Evolutionary conservation across 2,797 vertebrate genomes (phyloP).

Genomic region (Pogonophryne albipinna): DNA sequence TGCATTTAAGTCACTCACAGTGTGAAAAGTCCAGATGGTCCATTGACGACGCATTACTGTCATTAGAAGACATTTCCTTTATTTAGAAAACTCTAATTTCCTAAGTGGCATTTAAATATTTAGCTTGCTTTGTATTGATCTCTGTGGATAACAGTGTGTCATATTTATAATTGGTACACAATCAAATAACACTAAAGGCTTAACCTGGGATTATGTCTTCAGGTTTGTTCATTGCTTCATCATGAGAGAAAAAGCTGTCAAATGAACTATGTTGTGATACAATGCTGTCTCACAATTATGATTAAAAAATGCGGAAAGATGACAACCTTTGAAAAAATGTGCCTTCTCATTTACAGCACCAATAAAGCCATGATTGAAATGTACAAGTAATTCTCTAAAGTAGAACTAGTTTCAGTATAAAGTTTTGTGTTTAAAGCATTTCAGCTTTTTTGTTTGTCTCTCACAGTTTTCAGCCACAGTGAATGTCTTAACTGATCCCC

Average conservation of each 20-base stretch:
- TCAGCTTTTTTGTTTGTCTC: constrained; percentile 51
- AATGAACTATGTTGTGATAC: background rate
- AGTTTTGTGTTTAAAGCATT: constrained; percentile 48
- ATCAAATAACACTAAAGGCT: background rate
- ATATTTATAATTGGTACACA: background rate
- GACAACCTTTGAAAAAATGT: background rate
- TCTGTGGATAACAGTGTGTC: background rate
- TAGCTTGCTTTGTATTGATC: background rate
- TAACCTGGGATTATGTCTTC: background rate
- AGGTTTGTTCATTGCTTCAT: constrained; percentile 2
- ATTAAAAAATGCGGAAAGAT: constrained; percentile 4
- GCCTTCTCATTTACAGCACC: background rate
- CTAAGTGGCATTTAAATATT: background rate
- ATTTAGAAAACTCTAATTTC: background rate
- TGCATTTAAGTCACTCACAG: background rate
- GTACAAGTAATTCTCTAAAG: constrained; percentile 8
- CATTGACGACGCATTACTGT: background rate
- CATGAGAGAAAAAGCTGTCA: background rate
- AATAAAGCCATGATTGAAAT: background rate
- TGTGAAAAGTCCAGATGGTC: background rate
- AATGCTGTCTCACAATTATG: background rate
- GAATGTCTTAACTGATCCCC: constrained; percentile 85
- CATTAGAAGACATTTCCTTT: background rate
- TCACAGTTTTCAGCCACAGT: constrained; percentile 70
- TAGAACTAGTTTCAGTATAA: constrained; percentile 32